These are phyloP conservation scores for Lumbricus terrestris DNA, from an alignment of 2,888 invertebrate genomes.

Conservation along the genomic window DNA sequence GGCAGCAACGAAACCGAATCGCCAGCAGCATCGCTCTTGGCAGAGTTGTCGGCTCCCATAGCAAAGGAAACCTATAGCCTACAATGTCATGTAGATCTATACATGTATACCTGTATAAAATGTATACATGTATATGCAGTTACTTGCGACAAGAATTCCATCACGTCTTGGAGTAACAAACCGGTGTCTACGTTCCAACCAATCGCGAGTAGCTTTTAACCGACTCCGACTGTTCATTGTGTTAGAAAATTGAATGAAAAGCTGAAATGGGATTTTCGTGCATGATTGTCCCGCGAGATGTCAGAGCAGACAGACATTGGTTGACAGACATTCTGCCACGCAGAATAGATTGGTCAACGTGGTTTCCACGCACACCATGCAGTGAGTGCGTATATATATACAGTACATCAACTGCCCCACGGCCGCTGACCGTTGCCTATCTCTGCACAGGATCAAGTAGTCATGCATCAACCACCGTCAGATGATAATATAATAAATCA, in stretches of 20 bases:
- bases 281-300: background rate
- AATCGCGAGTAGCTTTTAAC: background rate
- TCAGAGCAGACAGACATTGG: background rate
- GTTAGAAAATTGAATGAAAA: background rate
- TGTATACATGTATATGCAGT: too few relatives aligned
- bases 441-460: background rate
- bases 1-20: background rate
- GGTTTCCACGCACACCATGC: too few relatives aligned
- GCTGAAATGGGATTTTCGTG: slow-evolving; percentile 3
- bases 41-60: background rate
- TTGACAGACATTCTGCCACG: background rate
- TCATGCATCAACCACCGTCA: background rate
- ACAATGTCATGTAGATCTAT: too few relatives aligned
- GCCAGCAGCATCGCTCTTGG: background rate
- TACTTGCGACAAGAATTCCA: background rate
- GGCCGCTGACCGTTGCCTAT: background rate
- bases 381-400: too few relatives aligned
- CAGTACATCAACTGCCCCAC: background rate
- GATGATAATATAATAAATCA: background rate
- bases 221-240: background rate
- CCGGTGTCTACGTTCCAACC: background rate
- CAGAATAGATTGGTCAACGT: background rate
- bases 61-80: background rate
- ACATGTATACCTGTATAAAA: too few relatives aligned
- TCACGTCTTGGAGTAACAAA: background rate